Evolutionary conservation across 1,140 invertebrate species (phyloP).

Genomic region (Hermetia illucens): DNA sequence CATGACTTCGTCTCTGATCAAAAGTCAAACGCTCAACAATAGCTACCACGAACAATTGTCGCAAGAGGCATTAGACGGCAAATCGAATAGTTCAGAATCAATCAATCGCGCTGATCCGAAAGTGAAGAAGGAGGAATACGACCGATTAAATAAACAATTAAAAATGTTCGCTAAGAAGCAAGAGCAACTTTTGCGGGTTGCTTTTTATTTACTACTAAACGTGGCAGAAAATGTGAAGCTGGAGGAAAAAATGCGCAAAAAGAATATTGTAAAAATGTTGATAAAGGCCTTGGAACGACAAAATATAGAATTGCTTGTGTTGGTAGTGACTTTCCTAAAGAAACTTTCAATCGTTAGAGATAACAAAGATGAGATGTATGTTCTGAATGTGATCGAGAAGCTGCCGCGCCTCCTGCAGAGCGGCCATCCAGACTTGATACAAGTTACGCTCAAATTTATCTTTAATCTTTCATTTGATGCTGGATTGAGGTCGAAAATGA

Average conservation of each 20-base stretch:
- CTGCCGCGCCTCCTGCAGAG: slow-evolving; percentile 56
- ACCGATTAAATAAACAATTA: slow-evolving; percentile 64
- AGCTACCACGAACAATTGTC: slow-evolving; percentile 49
- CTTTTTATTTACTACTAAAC: slow-evolving; percentile 86
- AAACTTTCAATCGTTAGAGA: slow-evolving; percentile 89
- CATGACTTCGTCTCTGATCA: slow-evolving; percentile 24
- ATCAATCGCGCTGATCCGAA: slow-evolving; percentile 36
- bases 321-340: slow-evolving; percentile 89
- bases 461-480: slow-evolving; percentile 97
- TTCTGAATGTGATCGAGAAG: slow-evolving; percentile 58
- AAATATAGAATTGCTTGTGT: slow-evolving; percentile 73
- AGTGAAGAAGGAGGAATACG: slow-evolving; percentile 62
- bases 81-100: slow-evolving; percentile 30
- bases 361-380: slow-evolving; percentile 86
- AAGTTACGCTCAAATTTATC: slow-evolving; percentile 73
- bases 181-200: slow-evolving; percentile 76
- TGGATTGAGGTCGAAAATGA: slow-evolving; percentile 74
- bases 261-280: slow-evolving; percentile 78
- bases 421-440: slow-evolving; percentile 66
- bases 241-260: slow-evolving; percentile 94
- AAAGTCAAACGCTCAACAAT: slow-evolving; percentile 36
- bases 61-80: slow-evolving; percentile 16
- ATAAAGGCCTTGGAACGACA: slow-evolving; percentile 78
- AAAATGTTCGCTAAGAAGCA: slow-evolving; percentile 76
- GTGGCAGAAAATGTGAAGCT: slow-evolving; percentile 88